Evolutionary conservation across 2,888 invertebrate genomes (phyloP).

Genomic region (Notodonta ziczac): DNA sequence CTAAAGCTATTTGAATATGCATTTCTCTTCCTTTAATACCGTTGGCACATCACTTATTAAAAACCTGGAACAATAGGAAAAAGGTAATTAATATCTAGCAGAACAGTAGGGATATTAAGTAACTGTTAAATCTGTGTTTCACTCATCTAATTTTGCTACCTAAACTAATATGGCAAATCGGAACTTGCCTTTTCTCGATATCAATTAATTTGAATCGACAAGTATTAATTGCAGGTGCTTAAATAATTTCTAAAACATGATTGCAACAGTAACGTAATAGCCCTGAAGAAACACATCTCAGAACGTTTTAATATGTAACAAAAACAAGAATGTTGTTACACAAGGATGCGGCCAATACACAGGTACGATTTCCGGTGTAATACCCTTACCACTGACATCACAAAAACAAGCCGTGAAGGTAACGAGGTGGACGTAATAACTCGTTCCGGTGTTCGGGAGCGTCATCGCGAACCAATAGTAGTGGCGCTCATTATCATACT

Average conservation of each 20-base stretch:
- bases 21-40: conserved; percentile 55
- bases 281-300: conserved; percentile 12
- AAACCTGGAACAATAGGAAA: conserved; percentile 68
- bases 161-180: too few relatives aligned
- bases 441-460: conserved; percentile 41
- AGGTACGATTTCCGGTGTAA: conserved; percentile 70
- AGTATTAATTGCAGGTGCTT: too few relatives aligned
- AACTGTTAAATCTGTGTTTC: too few relatives aligned
- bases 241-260: too few relatives aligned
- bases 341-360: conserved; percentile 64
- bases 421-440: conserved; percentile 46
- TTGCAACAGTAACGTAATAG: too few relatives aligned
- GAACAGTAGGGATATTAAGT: conserved; percentile 3
- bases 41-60: conserved; percentile 63
- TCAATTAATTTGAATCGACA: too few relatives aligned
- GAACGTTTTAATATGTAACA: conserved; percentile 14
- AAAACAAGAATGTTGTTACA: conserved; percentile 50
- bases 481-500: conserved; percentile 55
- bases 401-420: conserved; percentile 53
- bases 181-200: too few relatives aligned
- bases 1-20: conserved; percentile 67
- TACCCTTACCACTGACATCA: conserved; percentile 46
- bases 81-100: conserved; percentile 34
- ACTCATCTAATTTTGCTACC: too few relatives aligned
- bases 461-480: conserved; percentile 48